Evolutionary conservation across 2,113 vertebrate species (phyloP).

Genomic region (Datnioides undecimradiatus): DNA sequence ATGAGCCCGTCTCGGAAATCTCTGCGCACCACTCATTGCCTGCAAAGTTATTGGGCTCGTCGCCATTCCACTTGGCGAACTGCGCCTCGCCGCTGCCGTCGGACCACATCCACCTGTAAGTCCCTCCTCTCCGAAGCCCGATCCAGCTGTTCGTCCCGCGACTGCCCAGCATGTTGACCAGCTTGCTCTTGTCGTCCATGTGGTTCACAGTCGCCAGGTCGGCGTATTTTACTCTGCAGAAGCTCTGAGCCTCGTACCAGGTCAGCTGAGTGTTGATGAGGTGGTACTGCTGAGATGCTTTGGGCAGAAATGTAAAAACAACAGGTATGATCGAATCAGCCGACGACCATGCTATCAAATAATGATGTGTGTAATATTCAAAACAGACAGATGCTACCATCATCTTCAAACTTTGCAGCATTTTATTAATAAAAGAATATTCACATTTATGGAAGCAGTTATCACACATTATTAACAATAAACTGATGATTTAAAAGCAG

Average conservation of each 20-base stretch:
- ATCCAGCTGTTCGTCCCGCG: conserved; percentile 10
- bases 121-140: background rate
- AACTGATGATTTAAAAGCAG: no score
- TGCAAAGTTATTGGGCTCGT: background rate
- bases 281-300: conserved; percentile 10
- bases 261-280: background rate
- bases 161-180: background rate
- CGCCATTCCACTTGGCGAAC: fast-evolving
- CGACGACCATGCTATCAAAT: no score
- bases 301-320: no score
- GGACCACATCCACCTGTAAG: conserved; percentile 23
- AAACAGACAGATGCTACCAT: no score
- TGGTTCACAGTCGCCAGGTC: conserved; percentile 38
- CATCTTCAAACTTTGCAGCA: no score
- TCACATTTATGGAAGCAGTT: no score
- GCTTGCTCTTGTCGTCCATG: background rate
- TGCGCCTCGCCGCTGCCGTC: background rate
- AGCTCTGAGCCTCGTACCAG: conserved; percentile 46
- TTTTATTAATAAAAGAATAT: no score
- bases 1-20: fast-evolving
- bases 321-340: no score
- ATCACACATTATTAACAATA: background rate
- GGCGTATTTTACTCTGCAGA: conserved; percentile 39
- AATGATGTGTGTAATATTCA: no score
- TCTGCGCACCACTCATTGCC: background rate